phyloP scores from a whole-genome alignment of 2,113 vertebrate genomes.

The Pachycephala philippinensis region DNA sequence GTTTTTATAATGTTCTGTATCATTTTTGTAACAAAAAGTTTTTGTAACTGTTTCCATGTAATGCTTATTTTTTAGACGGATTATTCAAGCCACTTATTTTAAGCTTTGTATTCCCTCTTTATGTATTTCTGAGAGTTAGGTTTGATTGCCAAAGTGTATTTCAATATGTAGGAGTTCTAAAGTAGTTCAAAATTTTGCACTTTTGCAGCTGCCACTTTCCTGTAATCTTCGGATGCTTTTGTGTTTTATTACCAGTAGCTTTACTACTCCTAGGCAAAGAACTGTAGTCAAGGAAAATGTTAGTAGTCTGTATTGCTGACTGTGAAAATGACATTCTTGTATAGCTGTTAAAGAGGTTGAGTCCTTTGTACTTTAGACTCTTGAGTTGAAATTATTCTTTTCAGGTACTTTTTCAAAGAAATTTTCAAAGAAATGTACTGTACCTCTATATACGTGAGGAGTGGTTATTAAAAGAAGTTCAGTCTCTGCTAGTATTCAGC shows the following conservation, averaged over 20 bases:
- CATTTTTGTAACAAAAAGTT: not conserved
- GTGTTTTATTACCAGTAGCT: not conserved
- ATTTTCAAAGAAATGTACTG: not conserved
- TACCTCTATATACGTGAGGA: accelerated
- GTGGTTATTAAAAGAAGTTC: not conserved
- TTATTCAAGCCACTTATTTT: not conserved
- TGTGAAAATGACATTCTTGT: not conserved
- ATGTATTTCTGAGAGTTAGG: not conserved
- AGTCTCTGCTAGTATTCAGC: not conserved
- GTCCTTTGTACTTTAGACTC: not conserved
- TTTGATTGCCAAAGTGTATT: not conserved
- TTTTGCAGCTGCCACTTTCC: not conserved
- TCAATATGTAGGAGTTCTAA: not conserved
- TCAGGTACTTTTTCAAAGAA: not conserved
- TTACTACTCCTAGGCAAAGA: not conserved
- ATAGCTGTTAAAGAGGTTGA: not conserved
- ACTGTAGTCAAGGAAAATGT: not conserved
- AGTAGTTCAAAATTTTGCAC: not conserved
- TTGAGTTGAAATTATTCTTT: not conserved
- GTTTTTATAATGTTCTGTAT: not conserved
- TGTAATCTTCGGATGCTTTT: not conserved
- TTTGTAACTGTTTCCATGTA: not conserved
- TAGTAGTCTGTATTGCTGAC: not conserved
- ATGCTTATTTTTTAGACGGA: not conserved
- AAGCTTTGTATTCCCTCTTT: not conserved